These are phyloP conservation scores for Parthenolecanium corni DNA, from an alignment of 2,888 invertebrate genomes.

Conservation along the genomic window DNA sequence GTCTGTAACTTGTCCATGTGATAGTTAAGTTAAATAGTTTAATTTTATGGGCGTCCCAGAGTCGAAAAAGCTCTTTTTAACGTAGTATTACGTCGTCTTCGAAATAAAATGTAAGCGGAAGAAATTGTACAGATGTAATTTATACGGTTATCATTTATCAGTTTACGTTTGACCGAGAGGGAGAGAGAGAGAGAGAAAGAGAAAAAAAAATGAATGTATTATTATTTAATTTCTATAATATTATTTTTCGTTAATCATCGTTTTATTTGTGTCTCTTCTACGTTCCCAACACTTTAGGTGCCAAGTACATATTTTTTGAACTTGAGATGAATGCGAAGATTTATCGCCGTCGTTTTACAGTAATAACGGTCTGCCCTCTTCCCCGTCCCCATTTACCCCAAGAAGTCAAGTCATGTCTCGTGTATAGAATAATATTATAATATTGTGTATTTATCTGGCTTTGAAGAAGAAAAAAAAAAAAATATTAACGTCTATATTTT, in stretches of 20 bases:
- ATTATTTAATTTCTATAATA: no score
- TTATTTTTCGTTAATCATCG: no score
- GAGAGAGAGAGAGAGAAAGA: no score
- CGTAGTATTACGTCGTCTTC: not conserved
- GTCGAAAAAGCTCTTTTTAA: not conserved
- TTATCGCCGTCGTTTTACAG: not conserved
- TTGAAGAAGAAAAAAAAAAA: no score
- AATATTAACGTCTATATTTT: not conserved
- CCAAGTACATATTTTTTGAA: no score
- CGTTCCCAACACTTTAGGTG: no score
- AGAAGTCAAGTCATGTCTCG: not conserved
- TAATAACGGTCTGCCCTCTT: not conserved
- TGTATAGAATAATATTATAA: not conserved
- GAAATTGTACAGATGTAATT: not conserved
- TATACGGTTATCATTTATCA: not conserved
- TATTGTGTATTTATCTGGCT: not conserved
- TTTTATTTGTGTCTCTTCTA: no score
- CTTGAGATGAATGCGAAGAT: slow-evolving; percentile 5
- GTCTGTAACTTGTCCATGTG: slow-evolving; percentile 23
- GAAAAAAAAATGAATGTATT: no score
- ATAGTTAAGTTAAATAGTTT: slow-evolving; percentile 28
- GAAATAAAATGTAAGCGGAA: not conserved
- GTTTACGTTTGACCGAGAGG: not conserved
- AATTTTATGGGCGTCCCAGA: slow-evolving; percentile 1
- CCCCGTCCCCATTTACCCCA: not conserved